Percentiles rank a stretch among this genome's conserved stretches.
Evolutionary conservation across 1,140 invertebrate species (phyloP).

Genomic region (Dinoponera quadriceps): DNA sequence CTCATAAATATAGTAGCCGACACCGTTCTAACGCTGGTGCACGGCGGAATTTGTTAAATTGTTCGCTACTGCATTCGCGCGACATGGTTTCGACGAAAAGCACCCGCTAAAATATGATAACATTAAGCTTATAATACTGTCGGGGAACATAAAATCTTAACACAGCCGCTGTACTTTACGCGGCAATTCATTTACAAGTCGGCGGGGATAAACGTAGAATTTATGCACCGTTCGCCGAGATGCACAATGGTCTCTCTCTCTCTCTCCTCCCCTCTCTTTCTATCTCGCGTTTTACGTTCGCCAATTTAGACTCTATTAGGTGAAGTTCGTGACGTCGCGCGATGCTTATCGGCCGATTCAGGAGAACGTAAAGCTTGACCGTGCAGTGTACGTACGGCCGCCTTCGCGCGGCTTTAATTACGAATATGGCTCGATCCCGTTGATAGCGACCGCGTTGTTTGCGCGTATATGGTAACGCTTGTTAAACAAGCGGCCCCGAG

Average conservation of each 20-base stretch:
- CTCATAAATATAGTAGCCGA: no score
- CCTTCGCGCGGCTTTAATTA: slow-evolving; percentile 50
- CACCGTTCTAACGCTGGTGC: no score
- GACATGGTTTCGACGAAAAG: neutral
- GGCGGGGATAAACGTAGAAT: slow-evolving; percentile 13
- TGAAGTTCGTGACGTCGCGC: slow-evolving; percentile 31
- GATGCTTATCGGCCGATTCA: slow-evolving; percentile 33
- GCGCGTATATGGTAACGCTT: slow-evolving; percentile 16
- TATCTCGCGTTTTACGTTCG: neutral
- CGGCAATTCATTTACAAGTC: slow-evolving; percentile 28
- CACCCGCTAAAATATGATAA: neutral
- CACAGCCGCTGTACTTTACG: neutral
- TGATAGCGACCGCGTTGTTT: slow-evolving; percentile 43
- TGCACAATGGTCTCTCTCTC: slow-evolving; percentile 20
- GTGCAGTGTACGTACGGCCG: slow-evolving; percentile 24
- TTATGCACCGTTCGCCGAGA: slow-evolving; percentile 13
- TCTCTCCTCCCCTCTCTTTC: neutral
- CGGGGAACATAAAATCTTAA: neutral
- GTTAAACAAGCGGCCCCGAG: slow-evolving; percentile 27
- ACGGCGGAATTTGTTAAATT: neutral
- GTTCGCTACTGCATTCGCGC: neutral
- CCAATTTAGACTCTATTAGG: slow-evolving; percentile 47
- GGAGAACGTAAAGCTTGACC: slow-evolving; percentile 34
- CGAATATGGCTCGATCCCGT: slow-evolving; percentile 35
- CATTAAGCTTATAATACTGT: neutral